Conservation (phyloP, 2,797 vertebrate genomes). For the Huso huso region DNA sequence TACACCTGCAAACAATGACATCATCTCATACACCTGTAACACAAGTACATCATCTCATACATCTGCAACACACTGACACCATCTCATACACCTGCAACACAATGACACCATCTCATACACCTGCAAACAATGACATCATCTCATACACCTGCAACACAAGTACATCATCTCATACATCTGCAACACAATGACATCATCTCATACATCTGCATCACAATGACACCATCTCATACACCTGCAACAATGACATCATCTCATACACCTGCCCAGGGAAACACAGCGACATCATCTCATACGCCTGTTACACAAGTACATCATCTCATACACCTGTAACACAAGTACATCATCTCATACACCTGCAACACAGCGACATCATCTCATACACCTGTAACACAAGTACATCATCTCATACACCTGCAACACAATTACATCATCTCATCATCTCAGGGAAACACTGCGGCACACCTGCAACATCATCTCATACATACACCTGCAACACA, state of each 20-base stretch:
- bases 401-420: slow-evolving; percentile 21
- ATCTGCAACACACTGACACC: slow-evolving; percentile 15
- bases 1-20: slow-evolving; percentile 17
- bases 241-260: slow-evolving; percentile 15
- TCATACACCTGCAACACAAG: slow-evolving; percentile 22
- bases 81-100: slow-evolving; percentile 22
- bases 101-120: slow-evolving; percentile 17
- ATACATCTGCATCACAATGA: slow-evolving; percentile 20
- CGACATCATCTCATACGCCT: slow-evolving; percentile 22
- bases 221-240: slow-evolving; percentile 22
- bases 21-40: slow-evolving; percentile 21
- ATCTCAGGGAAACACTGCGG: too few species aligned
- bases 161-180: slow-evolving; percentile 22
- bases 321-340: slow-evolving; percentile 20
- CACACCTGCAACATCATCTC: too few species aligned
- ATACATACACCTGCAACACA: too few species aligned
- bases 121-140: slow-evolving; percentile 16
- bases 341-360: slow-evolving; percentile 22
- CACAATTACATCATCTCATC: too few species aligned
- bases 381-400: slow-evolving; percentile 19
- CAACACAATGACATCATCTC: slow-evolving; percentile 17
- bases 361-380: slow-evolving; percentile 17
- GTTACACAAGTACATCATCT: slow-evolving; percentile 17
- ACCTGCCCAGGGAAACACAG: slow-evolving; percentile 22
- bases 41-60: slow-evolving; percentile 15